Evolutionary conservation across 2,113 vertebrate species (phyloP), one percentile per base, ranked within the genome.

Genomic region (Lagopus leucura): DNA sequence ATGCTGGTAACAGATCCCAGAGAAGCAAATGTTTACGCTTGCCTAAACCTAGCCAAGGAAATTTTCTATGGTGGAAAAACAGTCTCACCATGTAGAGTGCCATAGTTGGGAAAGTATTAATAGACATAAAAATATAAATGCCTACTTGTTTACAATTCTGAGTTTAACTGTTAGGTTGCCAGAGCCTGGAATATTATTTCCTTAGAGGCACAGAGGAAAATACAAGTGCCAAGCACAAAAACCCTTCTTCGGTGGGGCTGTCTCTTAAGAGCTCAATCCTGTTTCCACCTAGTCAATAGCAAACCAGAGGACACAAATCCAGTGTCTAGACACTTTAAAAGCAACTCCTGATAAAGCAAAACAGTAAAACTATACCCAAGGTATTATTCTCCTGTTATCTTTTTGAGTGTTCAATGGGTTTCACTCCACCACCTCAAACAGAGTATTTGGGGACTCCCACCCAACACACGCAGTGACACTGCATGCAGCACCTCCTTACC

Each of bases 21-120:
- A 94, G 97, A 97, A 97, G 80, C 60, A 71, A 97, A 97, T 97
- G 95, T 97, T 97, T 96, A 96, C 83, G 94, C 96, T 94, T 89
- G 95, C 92, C 95, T 93, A 78, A 91, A 93, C 63, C 80, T 55
- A 54, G 97, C 97, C 97, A 98, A 97, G 97, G 96, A 97, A 97
- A 97, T 96, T 96, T 97, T 97, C 96, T 96, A 71, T 77, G 94
- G 90, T 96, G 98, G 98, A 97, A 98, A 98, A 98, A 96, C 63
- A 80, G 91, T 57, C 95, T 98, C 97, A 97, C 64, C 54, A 43
- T 40, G 5, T 66, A 65, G 66, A 80, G n/a, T 82, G 93, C 93
- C 95, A 95, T 89, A 96, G 94, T 94, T 67, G 16, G 72, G 45
- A 95, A n/a, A 28, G 76, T 97, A 97, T 95, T 97, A 98, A 97